These are phyloP conservation scores for Rhinoraja longicauda DNA, from an alignment of 2,797 vertebrate genomes.

Conservation along the genomic window DNA sequence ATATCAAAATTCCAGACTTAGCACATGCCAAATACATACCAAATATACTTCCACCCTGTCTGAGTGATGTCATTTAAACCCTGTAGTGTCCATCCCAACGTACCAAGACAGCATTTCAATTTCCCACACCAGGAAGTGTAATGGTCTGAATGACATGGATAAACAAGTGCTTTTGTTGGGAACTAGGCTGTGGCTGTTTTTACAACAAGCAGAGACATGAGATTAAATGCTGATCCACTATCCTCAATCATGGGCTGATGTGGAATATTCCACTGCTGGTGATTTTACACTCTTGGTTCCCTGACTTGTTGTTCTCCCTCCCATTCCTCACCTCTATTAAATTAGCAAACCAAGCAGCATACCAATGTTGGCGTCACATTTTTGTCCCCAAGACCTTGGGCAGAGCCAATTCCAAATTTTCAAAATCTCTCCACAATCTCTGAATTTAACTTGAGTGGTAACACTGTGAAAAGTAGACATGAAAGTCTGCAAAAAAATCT, in stretches of 20 bases:
- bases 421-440: background rate
- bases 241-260: background rate
- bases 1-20: background rate
- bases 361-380: background rate
- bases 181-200: background rate
- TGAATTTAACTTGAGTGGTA: background rate
- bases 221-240: background rate
- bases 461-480: background rate
- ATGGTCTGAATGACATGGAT: background rate
- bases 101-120: background rate
- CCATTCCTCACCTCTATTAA: background rate
- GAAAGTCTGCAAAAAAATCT: background rate
- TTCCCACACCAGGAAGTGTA: background rate
- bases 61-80: background rate
- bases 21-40: background rate
- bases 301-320: background rate
- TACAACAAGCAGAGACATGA: background rate
- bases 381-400: background rate
- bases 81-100: background rate
- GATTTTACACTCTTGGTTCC: background rate
- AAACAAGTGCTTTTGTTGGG: background rate
- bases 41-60: background rate
- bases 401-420: background rate
- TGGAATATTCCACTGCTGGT: background rate
- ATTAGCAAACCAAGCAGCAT: background rate